Percentiles rank a stretch among this genome's conserved stretches.
phyloP scores from a whole-genome alignment of 2,113 vertebrate species.

The Heterotis niloticus region DNA sequence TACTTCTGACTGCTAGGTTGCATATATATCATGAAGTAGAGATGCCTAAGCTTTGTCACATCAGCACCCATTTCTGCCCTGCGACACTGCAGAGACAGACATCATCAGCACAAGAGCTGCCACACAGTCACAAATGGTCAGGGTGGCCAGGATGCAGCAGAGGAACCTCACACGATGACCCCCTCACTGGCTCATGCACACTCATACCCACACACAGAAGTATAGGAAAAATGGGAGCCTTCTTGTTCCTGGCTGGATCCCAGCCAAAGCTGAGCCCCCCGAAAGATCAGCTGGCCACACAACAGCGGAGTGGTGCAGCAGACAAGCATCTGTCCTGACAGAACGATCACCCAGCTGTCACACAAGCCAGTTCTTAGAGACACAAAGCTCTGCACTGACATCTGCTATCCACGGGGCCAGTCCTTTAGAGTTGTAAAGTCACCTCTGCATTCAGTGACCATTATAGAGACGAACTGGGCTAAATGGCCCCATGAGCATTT shows the following conservation, averaged over 20 bases:
- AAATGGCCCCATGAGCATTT: no score
- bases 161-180: neutral
- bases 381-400: no score
- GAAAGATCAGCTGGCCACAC: neutral
- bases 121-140: neutral
- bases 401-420: no score
- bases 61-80: neutral
- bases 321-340: neutral
- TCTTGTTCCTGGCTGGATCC: no score
- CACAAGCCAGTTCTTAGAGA: neutral
- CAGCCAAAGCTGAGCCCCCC: neutral
- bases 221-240: neutral
- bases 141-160: neutral
- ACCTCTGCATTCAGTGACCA: neutral
- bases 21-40: no score
- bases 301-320: no score
- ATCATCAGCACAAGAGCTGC: no score
- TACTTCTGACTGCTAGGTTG: no score
- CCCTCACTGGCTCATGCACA: neutral
- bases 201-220: neutral
- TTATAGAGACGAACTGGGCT: neutral
- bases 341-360: neutral
- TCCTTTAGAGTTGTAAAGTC: neutral
- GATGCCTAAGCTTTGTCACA: no score
- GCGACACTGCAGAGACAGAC: neutral